Percentiles rank a stretch among this genome's conserved stretches.
Conservation (phyloP, 2,888 invertebrate species). For the Cepaea hortensis region DNA sequence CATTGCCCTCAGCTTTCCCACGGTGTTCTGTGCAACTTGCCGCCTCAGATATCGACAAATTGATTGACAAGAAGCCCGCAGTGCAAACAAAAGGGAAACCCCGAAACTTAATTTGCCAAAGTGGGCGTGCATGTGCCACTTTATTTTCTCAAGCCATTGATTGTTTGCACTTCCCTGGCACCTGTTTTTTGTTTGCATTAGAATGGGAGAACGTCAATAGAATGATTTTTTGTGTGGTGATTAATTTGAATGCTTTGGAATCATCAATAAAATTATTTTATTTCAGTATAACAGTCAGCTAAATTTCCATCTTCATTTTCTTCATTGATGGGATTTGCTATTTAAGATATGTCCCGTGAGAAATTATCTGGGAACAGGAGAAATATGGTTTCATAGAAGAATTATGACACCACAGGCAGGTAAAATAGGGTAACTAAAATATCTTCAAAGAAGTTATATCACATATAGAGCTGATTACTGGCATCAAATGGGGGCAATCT, state of each 20-base stretch:
- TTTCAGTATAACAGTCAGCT: background rate
- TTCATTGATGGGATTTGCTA: too few species aligned
- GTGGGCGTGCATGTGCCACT: background rate
- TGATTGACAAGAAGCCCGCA: background rate
- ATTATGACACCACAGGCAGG: too few species aligned
- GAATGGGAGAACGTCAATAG: background rate
- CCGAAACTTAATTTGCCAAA: constrained; percentile 8
- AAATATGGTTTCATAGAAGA: too few species aligned
- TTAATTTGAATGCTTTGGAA: background rate
- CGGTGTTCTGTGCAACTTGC: background rate
- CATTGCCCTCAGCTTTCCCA: background rate
- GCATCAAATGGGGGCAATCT: too few species aligned
- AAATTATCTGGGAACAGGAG: too few species aligned
- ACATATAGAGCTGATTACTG: too few species aligned
- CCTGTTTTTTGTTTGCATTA: background rate
- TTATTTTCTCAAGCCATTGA: constrained; percentile 21
- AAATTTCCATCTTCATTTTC: too few species aligned
- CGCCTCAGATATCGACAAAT: constrained; percentile 1
- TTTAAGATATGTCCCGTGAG: too few species aligned
- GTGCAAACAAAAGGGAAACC: background rate
- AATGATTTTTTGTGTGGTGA: background rate
- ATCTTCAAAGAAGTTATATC: too few species aligned
- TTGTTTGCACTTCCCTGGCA: constrained; percentile 11
- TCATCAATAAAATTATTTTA: background rate
- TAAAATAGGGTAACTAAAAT: too few species aligned